Base-by-base conservation (phyloP, 2,113 vertebrate species). In the Noturus placidus region DNA sequence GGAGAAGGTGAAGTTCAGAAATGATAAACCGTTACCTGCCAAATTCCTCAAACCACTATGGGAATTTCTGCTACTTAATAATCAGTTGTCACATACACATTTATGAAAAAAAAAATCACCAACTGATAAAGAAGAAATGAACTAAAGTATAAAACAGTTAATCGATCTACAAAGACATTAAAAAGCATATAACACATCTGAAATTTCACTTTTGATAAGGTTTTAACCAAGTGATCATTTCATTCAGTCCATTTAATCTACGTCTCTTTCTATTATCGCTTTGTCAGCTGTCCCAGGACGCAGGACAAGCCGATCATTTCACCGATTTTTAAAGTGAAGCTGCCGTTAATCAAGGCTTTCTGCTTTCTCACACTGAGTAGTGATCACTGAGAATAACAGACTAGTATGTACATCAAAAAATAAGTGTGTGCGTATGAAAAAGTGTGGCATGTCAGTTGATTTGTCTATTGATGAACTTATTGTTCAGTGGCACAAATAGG, bases 11-110 rank as follows among this genome's bases (percentile, higher is more conserved):
- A 76, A 65, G 42, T 4, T 13, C n/a, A 81, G 38, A 35, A 5
- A 19, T 11, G 46, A 38, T 79, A 80, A 82, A 56, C 57, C 74
- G 83, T 38, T 56, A 35, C 85, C 10, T 35, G 59, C 50, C 87
- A 61, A 83, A 52, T 57, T 85, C 50, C 35, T 91, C 22, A 38
- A 25, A 25, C 0, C 79, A 61, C 79, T 38, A 61, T 5, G 54
- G 33, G 4, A 14, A 59, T 81, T 38, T 80, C n/a, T 22, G 30
- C 78, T 33, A 0, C n/a, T 78, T 20, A 76, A 25, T 46, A 42
- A 76, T 30, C 14, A 30, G 14, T 13, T 77, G 50, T 19, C 15
- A 78, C 6, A 57, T 80, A 57, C 30, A 80, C 30, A 35, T 80
- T 22, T 17, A 80, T 35, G 3, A 54, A 54, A 35, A 80, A 33